Evolutionary conservation across 2,888 invertebrate species (phyloP), one percentile per base, ranked within the genome.

Genomic region (Latrodectus hesperus): DNA sequence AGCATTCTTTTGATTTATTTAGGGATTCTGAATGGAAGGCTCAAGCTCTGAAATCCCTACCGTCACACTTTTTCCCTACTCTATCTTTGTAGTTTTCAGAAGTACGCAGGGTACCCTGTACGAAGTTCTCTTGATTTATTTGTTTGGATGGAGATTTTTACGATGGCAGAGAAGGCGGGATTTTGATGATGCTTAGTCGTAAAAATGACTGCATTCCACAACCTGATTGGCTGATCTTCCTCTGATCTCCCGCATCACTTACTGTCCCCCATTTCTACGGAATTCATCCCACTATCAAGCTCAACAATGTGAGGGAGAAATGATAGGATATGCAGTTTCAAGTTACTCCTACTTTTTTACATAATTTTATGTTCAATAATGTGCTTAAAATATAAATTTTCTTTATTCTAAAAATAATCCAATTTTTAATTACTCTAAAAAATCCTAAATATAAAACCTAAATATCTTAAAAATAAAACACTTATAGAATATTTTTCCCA

Each of bases 111-210:
- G 49, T 14, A 11, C 12, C 22, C 8, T 8, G 12, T 70, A 71
- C 49, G 55, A 79, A 55, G 55, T 74, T 79, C 79, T 55, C 26
- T 60, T 79, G 79, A 79, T 79, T 79, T 79, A 79, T 79, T 70
- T 49, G 79, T 71, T 79, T 26, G 68, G 51, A 65, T 52, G 68
- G 49, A 70, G 60, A 60, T 55, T n/a, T 79, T 79, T 79, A 79
- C 79, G 79, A 79, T 55, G 79, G 70, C 60, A 38, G 38, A 17
- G 79, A 26, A 74, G 85, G 85, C 85, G 85, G 85, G 85, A 85
- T 85, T 80, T 85, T 38, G 60, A 80, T 85, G 74, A 80, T 80
- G 79, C 67, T 64, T 14, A 38, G 52, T 75, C 85, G 74, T 85
- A 85, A 85, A 85, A 80, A n/a, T 9, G 49, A 38, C 55, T 68